Percentiles rank a stretch among this genome's conserved stretches.
phyloP scores from a whole-genome alignment of 1,140 invertebrate genomes.

The Drosophila eugracilis region DNA sequence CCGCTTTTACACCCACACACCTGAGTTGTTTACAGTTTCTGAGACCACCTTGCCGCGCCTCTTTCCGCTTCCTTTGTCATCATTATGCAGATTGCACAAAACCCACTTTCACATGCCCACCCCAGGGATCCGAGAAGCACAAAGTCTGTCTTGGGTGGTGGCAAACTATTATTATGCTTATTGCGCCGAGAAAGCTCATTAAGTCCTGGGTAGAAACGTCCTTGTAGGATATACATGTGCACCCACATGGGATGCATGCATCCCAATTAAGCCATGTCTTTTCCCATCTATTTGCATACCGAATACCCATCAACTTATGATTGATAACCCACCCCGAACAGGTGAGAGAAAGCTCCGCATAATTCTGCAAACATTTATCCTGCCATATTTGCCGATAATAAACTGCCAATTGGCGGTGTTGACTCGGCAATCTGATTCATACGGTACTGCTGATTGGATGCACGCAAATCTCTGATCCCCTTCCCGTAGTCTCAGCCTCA shows the following conservation, averaged over 20 bases:
- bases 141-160: constrained; percentile 27
- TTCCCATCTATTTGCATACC: constrained; percentile 27
- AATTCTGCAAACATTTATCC: constrained; percentile 39
- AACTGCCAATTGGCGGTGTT: constrained; percentile 68
- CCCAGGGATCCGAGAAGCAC: constrained; percentile 33
- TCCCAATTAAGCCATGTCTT: constrained; percentile 31
- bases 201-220: constrained; percentile 27
- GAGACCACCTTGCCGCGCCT: constrained; percentile 2
- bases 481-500: constrained; percentile 12
- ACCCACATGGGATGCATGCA: constrained; percentile 19
- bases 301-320: constrained; percentile 35
- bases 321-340: constrained; percentile 10
- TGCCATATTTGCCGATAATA: constrained; percentile 67
- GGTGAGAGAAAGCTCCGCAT: neutral
- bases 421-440: constrained; percentile 38
- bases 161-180: constrained; percentile 72
- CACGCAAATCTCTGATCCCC: constrained; percentile 12
- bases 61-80: constrained; percentile 37
- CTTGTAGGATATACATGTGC: constrained; percentile 16
- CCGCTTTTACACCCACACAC: neutral
- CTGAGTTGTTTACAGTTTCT: constrained; percentile 38
- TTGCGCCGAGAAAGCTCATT: constrained; percentile 62
- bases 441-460: constrained; percentile 31
- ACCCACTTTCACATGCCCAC: constrained; percentile 53
- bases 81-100: constrained; percentile 78